Conservation (phyloP, 2,888 invertebrate species). For the Hyposoter dolosus region DNA sequence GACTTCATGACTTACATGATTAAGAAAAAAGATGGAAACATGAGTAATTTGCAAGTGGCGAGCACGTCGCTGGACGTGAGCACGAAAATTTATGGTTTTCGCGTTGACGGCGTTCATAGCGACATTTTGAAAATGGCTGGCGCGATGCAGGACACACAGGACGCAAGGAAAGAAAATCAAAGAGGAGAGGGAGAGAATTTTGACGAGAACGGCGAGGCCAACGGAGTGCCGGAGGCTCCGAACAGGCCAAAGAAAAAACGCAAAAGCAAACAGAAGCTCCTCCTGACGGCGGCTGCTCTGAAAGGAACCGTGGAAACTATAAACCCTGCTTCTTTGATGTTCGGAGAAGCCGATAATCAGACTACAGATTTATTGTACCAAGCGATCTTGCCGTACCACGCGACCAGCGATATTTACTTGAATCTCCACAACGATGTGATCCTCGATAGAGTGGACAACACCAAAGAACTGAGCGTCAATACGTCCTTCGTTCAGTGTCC, state of each 20-base stretch:
- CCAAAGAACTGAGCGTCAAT: not conserved
- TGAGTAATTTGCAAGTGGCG: slow-evolving; percentile 92
- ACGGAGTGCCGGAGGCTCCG: not conserved
- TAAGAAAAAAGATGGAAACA: slow-evolving; percentile 89
- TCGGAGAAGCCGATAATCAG: slow-evolving; percentile 75
- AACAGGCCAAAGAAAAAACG: slow-evolving; percentile 70
- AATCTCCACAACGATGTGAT: slow-evolving; percentile 75
- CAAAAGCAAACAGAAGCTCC: slow-evolving; percentile 68
- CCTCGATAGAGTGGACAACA: slow-evolving; percentile 70
- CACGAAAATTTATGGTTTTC: slow-evolving; percentile 93
- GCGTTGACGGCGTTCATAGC: slow-evolving; percentile 94
- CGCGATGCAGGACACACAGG: slow-evolving; percentile 87
- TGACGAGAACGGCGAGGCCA: not conserved
- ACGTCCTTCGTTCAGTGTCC: not conserved
- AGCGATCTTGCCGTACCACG: slow-evolving; percentile 75
- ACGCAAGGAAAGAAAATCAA: slow-evolving; percentile 70
- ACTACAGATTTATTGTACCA: slow-evolving; percentile 78
- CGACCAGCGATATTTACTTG: slow-evolving; percentile 69
- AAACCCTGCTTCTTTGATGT: slow-evolving; percentile 71
- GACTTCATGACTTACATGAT: slow-evolving; percentile 93
- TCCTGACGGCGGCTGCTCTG: slow-evolving; percentile 71
- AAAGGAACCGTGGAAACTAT: slow-evolving; percentile 70
- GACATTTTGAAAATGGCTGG: slow-evolving; percentile 93
- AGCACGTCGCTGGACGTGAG: slow-evolving; percentile 95
- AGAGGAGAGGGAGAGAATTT: slow-evolving; percentile 59